A percentile compares a stretch with the other conserved stretches of the same genome.
phyloP scores from a whole-genome alignment of 2,888 invertebrate genomes.

The Beris morrisii region DNA sequence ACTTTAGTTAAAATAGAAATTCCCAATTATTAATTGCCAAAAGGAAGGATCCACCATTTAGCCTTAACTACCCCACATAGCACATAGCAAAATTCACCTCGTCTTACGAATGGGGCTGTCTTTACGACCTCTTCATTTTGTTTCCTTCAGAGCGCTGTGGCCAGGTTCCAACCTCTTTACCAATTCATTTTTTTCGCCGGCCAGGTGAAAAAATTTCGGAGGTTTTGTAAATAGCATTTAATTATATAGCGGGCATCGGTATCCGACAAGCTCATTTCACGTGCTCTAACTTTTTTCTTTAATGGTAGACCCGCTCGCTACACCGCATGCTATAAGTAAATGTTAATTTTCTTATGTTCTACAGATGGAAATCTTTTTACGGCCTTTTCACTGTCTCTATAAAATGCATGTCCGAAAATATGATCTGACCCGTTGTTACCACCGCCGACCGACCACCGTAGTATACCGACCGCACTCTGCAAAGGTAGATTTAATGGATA shows the following conservation, averaged over 20 bases:
- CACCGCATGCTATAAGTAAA: conserved; percentile 21
- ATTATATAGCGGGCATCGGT: conserved; percentile 17
- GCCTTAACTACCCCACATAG: no score
- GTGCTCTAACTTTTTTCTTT: conserved; percentile 8
- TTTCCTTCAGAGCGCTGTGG: not conserved
- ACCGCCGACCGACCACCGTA: not conserved
- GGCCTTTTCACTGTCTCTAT: conserved; percentile 17
- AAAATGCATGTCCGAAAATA: not conserved
- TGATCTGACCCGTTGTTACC: not conserved
- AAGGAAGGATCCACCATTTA: no score
- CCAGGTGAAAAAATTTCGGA: conserved; percentile 31
- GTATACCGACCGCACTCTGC: not conserved
- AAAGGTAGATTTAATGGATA: not conserved
- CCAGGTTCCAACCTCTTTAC: conserved; percentile 2
- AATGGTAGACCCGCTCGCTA: not conserved
- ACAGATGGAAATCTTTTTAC: conserved; percentile 33
- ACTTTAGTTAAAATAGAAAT: no score
- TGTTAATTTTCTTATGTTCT: conserved; percentile 33
- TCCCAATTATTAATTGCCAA: no score
- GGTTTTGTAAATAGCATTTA: conserved; percentile 33
- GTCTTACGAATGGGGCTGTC: no score
- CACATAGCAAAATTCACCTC: no score
- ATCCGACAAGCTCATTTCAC: no score
- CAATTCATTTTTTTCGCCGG: not conserved
- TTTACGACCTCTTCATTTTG: not conserved